Conservation (phyloP, 2,888 invertebrate species). For the Cryptocephalus primarius region DNA sequence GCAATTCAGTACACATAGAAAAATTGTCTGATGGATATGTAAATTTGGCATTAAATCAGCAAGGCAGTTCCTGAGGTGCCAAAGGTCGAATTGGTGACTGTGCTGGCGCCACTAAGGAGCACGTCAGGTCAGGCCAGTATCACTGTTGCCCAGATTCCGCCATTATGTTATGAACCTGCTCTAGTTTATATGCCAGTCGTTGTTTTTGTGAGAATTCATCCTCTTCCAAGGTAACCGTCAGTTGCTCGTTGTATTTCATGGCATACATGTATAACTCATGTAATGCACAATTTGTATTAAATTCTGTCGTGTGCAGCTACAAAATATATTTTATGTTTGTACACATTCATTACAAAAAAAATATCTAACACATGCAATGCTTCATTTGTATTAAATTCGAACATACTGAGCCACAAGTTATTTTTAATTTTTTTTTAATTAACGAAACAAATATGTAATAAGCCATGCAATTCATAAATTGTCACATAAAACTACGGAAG, state of each 20-base stretch:
- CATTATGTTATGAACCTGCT: slow-evolving; percentile 94
- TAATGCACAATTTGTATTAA: slow-evolving; percentile 94
- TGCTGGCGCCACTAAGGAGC: slow-evolving; percentile 20
- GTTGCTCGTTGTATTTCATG: slow-evolving; percentile 95
- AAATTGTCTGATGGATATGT: slow-evolving; percentile 24
- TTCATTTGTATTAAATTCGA: too few species aligned
- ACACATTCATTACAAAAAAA: not conserved
- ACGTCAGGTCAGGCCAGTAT: slow-evolving; percentile 43
- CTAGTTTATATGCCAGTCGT: slow-evolving; percentile 89
- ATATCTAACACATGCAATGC: too few species aligned
- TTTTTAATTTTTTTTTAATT: too few species aligned
- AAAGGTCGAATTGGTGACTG: slow-evolving; percentile 29
- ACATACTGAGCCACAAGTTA: too few species aligned
- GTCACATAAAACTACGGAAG: too few species aligned
- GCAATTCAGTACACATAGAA: slow-evolving; percentile 37
- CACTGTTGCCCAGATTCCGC: slow-evolving; percentile 72
- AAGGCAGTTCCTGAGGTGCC: slow-evolving; percentile 38
- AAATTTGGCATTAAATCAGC: slow-evolving; percentile 32
- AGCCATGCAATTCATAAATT: too few species aligned
- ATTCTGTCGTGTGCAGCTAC: slow-evolving; percentile 89
- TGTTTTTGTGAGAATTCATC: slow-evolving; percentile 98
- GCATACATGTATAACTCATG: slow-evolving; percentile 95
- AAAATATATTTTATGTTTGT: slow-evolving; percentile 17
- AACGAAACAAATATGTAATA: too few species aligned
- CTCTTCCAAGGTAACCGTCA: slow-evolving; percentile 90